These are phyloP conservation scores for Papilio elwesi DNA, from an alignment of 2,888 invertebrate genomes.

Conservation along the genomic window DNA sequence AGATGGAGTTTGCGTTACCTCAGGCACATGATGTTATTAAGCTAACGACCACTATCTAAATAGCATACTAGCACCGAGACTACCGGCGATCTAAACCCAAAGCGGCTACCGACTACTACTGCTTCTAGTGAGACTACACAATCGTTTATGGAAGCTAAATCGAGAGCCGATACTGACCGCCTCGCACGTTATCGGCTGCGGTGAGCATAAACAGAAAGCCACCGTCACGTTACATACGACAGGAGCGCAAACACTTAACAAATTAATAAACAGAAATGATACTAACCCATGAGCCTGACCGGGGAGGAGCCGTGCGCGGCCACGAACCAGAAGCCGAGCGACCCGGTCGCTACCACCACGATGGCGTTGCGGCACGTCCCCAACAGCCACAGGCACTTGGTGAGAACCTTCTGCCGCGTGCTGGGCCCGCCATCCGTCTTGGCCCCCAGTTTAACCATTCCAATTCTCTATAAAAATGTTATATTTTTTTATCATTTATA, in stretches of 20 bases:
- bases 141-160: slow-evolving; percentile 20
- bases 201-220: slow-evolving; percentile 60
- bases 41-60: too few relatives aligned
- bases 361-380: slow-evolving; percentile 94
- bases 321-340: slow-evolving; percentile 87
- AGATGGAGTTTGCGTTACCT: too few relatives aligned
- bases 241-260: background rate
- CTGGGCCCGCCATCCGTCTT: slow-evolving; percentile 78
- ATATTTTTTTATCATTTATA: too few relatives aligned
- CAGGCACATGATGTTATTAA: too few relatives aligned
- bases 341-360: slow-evolving; percentile 89
- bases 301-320: slow-evolving; percentile 80
- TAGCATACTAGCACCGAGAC: too few relatives aligned
- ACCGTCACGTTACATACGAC: slow-evolving; percentile 39
- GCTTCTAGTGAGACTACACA: background rate
- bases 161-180: slow-evolving; percentile 64
- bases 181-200: slow-evolving; percentile 66
- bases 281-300: slow-evolving; percentile 87
- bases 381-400: slow-evolving; percentile 89
- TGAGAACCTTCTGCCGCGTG: slow-evolving; percentile 84
- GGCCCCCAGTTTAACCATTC: slow-evolving; percentile 86
- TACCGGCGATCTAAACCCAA: too few relatives aligned
- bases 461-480: slow-evolving; percentile 80
- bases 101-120: too few relatives aligned
- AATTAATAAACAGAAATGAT: too few relatives aligned